A percentile compares a stretch with the other conserved stretches of the same genome.
phyloP scores from a whole-genome alignment of 1,140 invertebrate genomes.

The Diabrotica virgifera region DNA sequence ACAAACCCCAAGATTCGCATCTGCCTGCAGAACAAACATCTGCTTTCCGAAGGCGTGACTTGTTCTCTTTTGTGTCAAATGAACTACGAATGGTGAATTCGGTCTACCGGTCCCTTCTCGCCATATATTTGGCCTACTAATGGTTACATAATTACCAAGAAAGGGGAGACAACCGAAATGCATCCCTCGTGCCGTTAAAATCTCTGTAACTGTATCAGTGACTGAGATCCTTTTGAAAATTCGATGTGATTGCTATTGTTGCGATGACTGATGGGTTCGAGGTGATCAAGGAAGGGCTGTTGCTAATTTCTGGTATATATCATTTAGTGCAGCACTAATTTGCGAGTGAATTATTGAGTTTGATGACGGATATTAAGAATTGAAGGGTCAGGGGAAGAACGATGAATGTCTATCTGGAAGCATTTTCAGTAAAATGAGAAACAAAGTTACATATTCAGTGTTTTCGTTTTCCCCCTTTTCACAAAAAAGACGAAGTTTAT shows the following conservation, averaged over 20 bases:
- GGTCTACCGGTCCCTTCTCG: conserved; percentile 7
- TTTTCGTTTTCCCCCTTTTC: no score
- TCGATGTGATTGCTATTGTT: conserved; percentile 6
- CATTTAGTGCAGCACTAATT: no score
- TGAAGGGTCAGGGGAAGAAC: no score
- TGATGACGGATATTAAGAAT: no score
- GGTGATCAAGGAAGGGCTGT: neutral
- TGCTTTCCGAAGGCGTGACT: conserved; percentile 19
- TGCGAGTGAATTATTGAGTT: no score
- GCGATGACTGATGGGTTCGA: neutral
- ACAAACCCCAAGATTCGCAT: conserved; percentile 19
- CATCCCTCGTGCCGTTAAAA: conserved; percentile 4
- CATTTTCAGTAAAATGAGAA: no score
- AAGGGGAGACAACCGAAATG: conserved; percentile 1
- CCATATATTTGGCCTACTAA: conserved; percentile 24
- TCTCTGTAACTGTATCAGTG: conserved; percentile 12
- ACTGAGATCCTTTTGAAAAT: conserved; percentile 12
- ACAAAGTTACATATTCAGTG: no score
- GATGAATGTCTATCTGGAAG: no score
- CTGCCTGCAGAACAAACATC: conserved; percentile 22
- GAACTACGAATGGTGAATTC: neutral
- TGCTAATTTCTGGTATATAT: neutral
- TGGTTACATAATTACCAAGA: conserved; percentile 25
- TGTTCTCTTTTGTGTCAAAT: conserved; percentile 5
- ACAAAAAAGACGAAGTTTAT: no score